Percentiles rank a stretch among this genome's conserved stretches.
Evolutionary conservation across 2,797 vertebrate species (phyloP).

Genomic region (Limnodromus scolopaceus): DNA sequence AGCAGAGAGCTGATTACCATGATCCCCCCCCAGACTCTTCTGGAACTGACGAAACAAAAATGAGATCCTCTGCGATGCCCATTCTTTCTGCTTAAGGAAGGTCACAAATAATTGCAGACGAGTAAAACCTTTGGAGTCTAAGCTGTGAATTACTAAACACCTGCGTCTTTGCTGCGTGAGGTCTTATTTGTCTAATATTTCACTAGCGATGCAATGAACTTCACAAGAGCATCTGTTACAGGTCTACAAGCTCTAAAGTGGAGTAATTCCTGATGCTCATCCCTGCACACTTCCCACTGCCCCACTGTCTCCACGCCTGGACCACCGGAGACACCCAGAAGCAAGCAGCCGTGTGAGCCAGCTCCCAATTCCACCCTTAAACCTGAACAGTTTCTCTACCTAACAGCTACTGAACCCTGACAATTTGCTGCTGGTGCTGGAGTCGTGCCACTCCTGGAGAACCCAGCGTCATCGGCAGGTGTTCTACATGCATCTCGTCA

Average conservation of each 20-base stretch:
- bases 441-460: background rate
- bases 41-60: background rate
- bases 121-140: background rate
- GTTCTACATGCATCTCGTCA: accelerated
- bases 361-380: background rate
- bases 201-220: background rate
- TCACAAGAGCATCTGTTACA: background rate
- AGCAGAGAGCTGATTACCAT: background rate
- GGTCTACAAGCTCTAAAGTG: background rate
- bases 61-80: background rate
- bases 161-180: background rate
- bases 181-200: background rate
- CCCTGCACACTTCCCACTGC: background rate
- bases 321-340: background rate
- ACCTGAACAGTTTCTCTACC: background rate
- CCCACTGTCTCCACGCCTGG: background rate
- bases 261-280: background rate
- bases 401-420: background rate
- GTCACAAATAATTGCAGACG: background rate
- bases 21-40: background rate
- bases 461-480: background rate
- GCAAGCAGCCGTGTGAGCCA: background rate
- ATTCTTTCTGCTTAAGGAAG: background rate
- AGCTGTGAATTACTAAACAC: background rate
- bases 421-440: background rate